Percentiles rank a stretch among this genome's conserved stretches.
phyloP scores from a whole-genome alignment of 2,797 vertebrate genomes.

The Tangara arthus region DNA sequence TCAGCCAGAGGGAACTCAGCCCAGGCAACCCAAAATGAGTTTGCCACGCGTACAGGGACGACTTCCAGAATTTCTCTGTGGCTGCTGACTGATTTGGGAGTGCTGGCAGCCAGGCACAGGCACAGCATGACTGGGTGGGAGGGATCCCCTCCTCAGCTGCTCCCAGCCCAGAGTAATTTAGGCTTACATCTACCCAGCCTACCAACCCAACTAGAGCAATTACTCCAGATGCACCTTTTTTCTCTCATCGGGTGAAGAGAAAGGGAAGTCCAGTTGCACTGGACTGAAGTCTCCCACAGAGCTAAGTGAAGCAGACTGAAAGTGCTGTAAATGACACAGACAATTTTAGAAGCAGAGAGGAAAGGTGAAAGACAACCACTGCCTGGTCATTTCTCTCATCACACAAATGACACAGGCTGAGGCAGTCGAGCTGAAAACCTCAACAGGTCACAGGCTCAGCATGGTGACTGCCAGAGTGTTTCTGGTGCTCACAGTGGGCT shows the following conservation, averaged over 20 bases:
- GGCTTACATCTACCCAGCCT: neutral
- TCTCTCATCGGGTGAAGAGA: neutral
- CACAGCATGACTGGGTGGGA: fast-evolving
- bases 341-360: neutral
- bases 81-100: fast-evolving
- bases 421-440: neutral
- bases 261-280: neutral
- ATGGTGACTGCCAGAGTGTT: neutral
- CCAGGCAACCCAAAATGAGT: neutral
- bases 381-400: neutral
- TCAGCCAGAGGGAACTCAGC: neutral
- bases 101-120: neutral
- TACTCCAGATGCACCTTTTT: neutral
- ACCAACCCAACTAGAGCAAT: neutral
- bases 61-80: neutral
- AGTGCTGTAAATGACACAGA: neutral
- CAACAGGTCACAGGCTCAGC: neutral
- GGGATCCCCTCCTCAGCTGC: neutral
- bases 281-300: neutral
- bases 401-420: fast-evolving
- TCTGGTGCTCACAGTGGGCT: neutral
- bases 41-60: fast-evolving
- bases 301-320: neutral
- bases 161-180: neutral
- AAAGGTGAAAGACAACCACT: neutral